Base-by-base conservation (phyloP, 2,113 vertebrate genomes). In the Ciconia maguari region DNA sequence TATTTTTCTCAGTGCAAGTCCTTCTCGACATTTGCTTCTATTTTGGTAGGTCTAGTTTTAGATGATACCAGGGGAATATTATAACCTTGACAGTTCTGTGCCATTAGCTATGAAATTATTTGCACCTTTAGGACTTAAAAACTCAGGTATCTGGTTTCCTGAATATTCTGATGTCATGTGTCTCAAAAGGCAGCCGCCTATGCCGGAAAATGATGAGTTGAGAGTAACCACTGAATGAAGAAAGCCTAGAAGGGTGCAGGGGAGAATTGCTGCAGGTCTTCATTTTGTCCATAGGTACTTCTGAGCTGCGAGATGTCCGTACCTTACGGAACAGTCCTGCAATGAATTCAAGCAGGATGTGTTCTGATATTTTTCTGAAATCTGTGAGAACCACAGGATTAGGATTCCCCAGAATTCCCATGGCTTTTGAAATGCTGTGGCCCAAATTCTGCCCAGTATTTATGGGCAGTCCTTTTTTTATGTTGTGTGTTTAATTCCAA, bases 21-120 rank as follows among this genome's bases (percentile, higher is more conserved):
- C 75, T 82, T 61, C 64, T 76, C 3, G 3, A 55, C 51, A 48
- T 95, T 95, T 66, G 14, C 41, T 95, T 79, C 91, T 96, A 94
- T 94, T 96, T 95, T 36, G 51, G 71, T 81, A 64, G 7, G 1
- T 90, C 84, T 94, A 55, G 58, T 91, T 95, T 94, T 93, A 83
- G 84, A 52, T 60, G 7, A 64, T 52, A 86, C 21, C 82, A 83
- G 82, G 89, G 93, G 93, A 95, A 46, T 91, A 42, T 62, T 66
- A 72, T 82, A 93, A 95, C 94, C 93, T 97, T 96, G 93, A 83
- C 10, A 16, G 66, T 77, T 80, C 49, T 1, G 0, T 36, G 36
- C 6, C 38, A 52, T 49, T 58, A 79, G 29, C 61, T 42, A 27
- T 5, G 6, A 66, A 92, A 72, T 49, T 68, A 27, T 79, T 86